Evolutionary conservation across 1,140 invertebrate genomes (phyloP), one percentile per base, ranked within the genome.

Genomic region (Drosophila pectinifera): DNA sequence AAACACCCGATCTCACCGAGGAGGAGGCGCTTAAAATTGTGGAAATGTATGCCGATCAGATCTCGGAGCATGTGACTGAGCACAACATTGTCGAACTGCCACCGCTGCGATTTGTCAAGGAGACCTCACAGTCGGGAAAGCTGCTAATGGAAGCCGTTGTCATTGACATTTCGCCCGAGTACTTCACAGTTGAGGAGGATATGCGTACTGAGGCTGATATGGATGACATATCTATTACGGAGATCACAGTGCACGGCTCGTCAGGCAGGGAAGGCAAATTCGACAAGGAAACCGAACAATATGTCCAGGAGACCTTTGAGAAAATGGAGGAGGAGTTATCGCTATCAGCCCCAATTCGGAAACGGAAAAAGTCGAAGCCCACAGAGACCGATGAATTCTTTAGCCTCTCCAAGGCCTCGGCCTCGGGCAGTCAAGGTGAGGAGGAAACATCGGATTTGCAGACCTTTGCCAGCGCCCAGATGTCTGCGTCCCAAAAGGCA

Each of bases 11-110:
- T 93, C 93, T 98, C 14, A 98, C 97, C 0, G 96, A 98, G 93
- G 96, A 97, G 91, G 97, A 98, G 93, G 97, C 97, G 0, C 93
- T 97, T 13, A 96, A 98, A 92, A 97, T 98, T 80, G 95, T 98
- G 0, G 97, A 98, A 93, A 97, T 98, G 96, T 98, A 98, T 92
- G 97, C 97, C 0, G 96, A 98, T 91, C 96, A 98, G 92, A 93
- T 97, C 48, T 97, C 97, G 0, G 97, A 98, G 93, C 96, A 97
- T 91, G 95, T 98, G 5, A 96, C 96, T 92, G 96, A 97, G 92
- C 96, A 97, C 65, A 97, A 97, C 91, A 94, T 97, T 4, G 95
- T 97, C 1, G 97, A 98, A 92, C 92, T 98, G n/a, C 97, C 97
- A 16, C 97, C 97, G 11, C 93, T 98, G 80, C 93, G 97, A 62